Evolutionary conservation across 2,797 vertebrate species (phyloP), one percentile per base, ranked within the genome.

Genomic region (Macropodus opercularis): DNA sequence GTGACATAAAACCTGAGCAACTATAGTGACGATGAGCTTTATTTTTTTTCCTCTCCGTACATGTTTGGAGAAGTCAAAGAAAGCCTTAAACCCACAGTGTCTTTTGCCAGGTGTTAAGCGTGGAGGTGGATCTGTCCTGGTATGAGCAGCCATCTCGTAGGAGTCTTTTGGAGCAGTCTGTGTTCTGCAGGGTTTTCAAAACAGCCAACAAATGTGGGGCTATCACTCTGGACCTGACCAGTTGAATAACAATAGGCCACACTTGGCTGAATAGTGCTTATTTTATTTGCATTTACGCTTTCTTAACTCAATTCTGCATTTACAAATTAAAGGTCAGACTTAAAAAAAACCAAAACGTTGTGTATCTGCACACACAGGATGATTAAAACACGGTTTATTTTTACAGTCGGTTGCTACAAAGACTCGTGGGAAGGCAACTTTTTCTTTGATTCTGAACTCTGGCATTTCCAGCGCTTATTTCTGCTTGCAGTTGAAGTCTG

Each of bases 111-210:
- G 82, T 87, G 83, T 85, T 79, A 85, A 89, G 84, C 43, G 54
- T 56, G 86, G 87, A 88, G 86, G 87, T 90, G 87, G 87, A 80
- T 82, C 83, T 86, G 81, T 85, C 84, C 81, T 82, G 69, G 56
- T 74, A 85, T 77, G 78, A 89, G 79, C 83, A 88, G 86, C 78
- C 76, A 86, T 86, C 62, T 75, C 79, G 87, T 89, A 83, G 88
- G 88, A 85, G 88, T 86, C 77, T 49, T 46, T 81, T 89, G 88
- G 84, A 86, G 64, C 65, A 80, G 75, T 78, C 41, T 8, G 3
- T 62, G 42, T 79, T 85, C 52, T 71, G 51, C 69, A 69, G 52
- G 26, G 26, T 71, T 80, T 80, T 23, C 56, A 51, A 71, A 63
- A 67, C 26, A 55, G 12, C 62, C 75, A 72, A 52, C 38, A 46